Evolutionary conservation across 35 echinoderm and acorn worm genomes (phyloP).

Genomic region (Apostichopus californicus): DNA sequence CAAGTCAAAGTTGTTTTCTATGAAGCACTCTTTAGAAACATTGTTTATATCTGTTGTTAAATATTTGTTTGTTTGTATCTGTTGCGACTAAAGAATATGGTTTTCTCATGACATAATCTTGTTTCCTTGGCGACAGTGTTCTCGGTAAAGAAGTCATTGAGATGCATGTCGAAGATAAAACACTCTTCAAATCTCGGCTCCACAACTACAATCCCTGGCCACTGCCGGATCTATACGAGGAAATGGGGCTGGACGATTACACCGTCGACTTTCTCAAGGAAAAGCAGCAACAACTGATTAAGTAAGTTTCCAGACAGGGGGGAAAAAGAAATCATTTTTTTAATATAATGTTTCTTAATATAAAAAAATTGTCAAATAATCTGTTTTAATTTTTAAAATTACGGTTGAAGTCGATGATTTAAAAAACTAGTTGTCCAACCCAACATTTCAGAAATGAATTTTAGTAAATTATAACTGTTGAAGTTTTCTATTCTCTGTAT

Average conservation of each 20-base stretch:
- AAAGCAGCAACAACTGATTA: constrained; percentile 23
- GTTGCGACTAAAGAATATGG: too few species aligned
- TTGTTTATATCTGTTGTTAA: background rate
- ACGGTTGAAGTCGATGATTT: too few species aligned
- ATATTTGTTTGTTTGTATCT: background rate
- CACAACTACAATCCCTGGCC: constrained; percentile 36
- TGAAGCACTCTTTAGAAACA: too few species aligned
- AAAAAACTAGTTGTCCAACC: too few species aligned
- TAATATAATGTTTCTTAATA: too few species aligned
- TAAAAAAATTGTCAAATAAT: too few species aligned
- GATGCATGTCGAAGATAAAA: constrained; percentile 35
- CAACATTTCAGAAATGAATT: too few species aligned
- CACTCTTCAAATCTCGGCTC: constrained; percentile 52
- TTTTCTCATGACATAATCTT: background rate
- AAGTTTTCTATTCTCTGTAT: too few species aligned
- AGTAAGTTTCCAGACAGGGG: background rate
- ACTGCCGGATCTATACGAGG: constrained; percentile 59
- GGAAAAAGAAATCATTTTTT: too few species aligned
- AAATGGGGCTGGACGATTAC: constrained; percentile 57
- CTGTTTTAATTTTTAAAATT: too few species aligned
- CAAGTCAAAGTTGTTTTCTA: too few species aligned
- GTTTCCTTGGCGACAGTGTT: background rate
- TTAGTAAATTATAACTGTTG: too few species aligned
- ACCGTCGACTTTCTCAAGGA: background rate
- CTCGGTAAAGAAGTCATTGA: constrained; percentile 43